These are phyloP conservation scores for Magallana nippona DNA, from an alignment of 2,888 invertebrate genomes.

Conservation along the genomic window DNA sequence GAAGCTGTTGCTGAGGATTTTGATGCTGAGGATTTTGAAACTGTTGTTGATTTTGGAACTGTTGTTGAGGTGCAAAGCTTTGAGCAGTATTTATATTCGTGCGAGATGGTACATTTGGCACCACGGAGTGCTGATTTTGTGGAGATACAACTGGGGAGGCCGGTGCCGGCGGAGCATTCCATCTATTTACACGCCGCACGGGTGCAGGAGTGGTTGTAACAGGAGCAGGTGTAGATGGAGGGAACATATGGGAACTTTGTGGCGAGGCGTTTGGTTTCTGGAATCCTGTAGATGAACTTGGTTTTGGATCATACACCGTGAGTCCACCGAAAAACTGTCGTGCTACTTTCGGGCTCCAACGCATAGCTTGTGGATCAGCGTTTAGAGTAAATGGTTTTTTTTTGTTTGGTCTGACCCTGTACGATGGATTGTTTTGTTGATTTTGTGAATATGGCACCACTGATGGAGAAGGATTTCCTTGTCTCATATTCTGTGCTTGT, in stretches of 20 bases:
- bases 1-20: neutral
- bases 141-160: neutral
- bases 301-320: neutral
- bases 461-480: neutral
- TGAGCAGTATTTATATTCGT: neutral
- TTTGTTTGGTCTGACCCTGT: neutral
- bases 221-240: neutral
- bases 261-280: constrained; percentile 1
- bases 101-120: neutral
- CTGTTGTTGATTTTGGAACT: neutral
- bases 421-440: neutral
- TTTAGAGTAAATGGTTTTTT: neutral
- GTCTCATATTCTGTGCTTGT: neutral
- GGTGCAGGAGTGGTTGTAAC: neutral
- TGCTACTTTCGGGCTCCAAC: constrained; percentile 12
- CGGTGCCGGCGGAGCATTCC: neutral
- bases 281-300: neutral
- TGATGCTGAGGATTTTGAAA: neutral
- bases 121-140: neutral
- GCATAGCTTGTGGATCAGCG: constrained; percentile 16
- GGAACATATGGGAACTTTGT: neutral
- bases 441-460: neutral
- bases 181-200: neutral
- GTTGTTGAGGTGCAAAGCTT: neutral
- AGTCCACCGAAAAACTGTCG: constrained; percentile 23